Evolutionary conservation across 2,888 invertebrate species (phyloP).

Genomic region (Pheosia tremula): DNA sequence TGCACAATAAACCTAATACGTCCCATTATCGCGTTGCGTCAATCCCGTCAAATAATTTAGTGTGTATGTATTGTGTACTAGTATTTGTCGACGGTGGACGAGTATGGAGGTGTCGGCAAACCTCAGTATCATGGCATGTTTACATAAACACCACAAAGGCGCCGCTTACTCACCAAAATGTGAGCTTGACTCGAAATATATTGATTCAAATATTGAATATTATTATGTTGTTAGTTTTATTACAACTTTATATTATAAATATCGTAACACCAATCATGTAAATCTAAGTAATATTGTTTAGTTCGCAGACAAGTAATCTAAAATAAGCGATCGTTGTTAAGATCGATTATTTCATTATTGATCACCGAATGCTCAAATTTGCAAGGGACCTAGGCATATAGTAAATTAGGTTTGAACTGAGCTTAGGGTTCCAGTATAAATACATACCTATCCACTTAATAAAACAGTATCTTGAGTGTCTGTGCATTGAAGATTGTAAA

Average conservation of each 20-base stretch:
- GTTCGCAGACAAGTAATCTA: too few species aligned
- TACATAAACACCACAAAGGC: slow-evolving; percentile 51
- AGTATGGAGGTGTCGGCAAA: slow-evolving; percentile 48
- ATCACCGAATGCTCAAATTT: too few species aligned
- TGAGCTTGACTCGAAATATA: slow-evolving; percentile 12
- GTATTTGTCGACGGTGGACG: slow-evolving; percentile 51
- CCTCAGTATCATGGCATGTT: slow-evolving; percentile 40
- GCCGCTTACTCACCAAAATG: slow-evolving; percentile 41
- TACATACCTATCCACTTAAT: too few species aligned
- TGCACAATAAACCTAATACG: slow-evolving; percentile 6
- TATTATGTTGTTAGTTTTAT: neutral
- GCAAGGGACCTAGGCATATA: too few species aligned
- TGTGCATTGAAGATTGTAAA: too few species aligned
- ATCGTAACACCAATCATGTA: too few species aligned
- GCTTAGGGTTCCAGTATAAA: too few species aligned
- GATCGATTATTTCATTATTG: too few species aligned
- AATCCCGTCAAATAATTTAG: slow-evolving; percentile 43
- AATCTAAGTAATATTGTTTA: too few species aligned
- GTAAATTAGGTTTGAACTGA: too few species aligned
- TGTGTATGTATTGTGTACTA: slow-evolving; percentile 35
- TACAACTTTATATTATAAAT: neutral
- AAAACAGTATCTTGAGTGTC: too few species aligned
- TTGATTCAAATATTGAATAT: neutral
- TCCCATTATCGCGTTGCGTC: slow-evolving; percentile 35
- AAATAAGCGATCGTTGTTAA: too few species aligned